These are phyloP conservation scores for Baryphthengus martii DNA, from an alignment of 2,113 vertebrate species.

Conservation along the genomic window DNA sequence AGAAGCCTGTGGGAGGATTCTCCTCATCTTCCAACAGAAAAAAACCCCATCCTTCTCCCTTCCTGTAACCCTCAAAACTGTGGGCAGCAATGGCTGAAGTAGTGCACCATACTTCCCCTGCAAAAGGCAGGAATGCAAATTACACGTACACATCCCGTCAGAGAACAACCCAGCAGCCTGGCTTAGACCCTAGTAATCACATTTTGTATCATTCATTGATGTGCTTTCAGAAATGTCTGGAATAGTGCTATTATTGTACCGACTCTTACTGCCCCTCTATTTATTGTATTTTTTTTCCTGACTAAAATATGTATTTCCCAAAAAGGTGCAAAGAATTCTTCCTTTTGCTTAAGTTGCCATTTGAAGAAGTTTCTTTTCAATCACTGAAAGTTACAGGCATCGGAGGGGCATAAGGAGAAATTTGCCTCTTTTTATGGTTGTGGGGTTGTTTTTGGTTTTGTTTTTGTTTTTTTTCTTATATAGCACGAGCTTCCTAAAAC, in stretches of 20 bases:
- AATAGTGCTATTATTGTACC: background rate
- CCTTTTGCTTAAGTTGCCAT: background rate
- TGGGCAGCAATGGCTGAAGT: background rate
- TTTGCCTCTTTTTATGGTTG: background rate
- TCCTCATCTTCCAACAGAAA: background rate
- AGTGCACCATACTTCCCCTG: background rate
- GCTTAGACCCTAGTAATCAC: background rate
- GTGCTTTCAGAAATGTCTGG: background rate
- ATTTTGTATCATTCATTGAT: background rate
- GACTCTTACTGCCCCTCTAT: background rate
- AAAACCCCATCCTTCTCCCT: background rate
- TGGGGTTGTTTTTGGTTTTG: background rate
- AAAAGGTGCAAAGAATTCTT: background rate
- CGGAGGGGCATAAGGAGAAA: background rate
- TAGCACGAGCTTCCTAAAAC: background rate
- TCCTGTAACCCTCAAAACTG: background rate
- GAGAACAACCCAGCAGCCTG: background rate
- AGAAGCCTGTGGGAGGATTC: background rate
- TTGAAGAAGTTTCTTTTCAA: background rate
- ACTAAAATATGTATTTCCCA: background rate
- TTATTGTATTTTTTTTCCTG: background rate
- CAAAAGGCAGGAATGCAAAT: background rate
- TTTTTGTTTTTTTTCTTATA: background rate
- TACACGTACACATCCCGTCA: accelerated
- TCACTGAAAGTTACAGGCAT: background rate